Evolutionary conservation across 2,797 vertebrate species (phyloP), one percentile per base, ranked within the genome.

Genomic region (Phoebastria nigripes): DNA sequence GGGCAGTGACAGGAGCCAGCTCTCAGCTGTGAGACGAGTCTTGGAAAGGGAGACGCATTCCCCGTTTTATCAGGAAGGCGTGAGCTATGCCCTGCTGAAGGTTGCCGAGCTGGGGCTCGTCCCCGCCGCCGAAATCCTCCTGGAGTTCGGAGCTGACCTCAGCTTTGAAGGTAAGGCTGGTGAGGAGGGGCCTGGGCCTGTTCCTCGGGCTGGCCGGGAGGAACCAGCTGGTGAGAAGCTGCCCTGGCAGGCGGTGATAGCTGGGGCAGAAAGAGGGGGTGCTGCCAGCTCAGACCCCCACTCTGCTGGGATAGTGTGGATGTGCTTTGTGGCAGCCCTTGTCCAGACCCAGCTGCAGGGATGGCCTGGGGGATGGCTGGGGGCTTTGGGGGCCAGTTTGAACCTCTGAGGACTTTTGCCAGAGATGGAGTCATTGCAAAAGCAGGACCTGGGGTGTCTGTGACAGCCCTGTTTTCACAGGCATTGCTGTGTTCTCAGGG

Each of bases 41-140:
- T 97, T 99, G 97, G 98, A 99, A 91, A 98, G 98, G 59, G 99
- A 99, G 94, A 98, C 98, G 14, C 98, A 98, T 73, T 99, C 98
- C 1, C 97, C 98, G 0, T 98, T 99, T 71, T 99, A 99, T 95
- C 82, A 97, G 55, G 98, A 99, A 94, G 99, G 99, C 2, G 98
- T 99, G 95, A 99, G 99, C 98, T 99, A 98, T 10, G 97, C 98
- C 14, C 96, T 99, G 96, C 98, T 99, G 87, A 99, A 99, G 96
- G 97, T 99, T 91, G 98, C 99, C 0, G 99, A 99, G 96, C 96
- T 98, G n/a, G 99, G 99, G 11, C 97, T 98, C 2, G 86, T 98
- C 5, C 63, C 80, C 2, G 98, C 98, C 0, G 99, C 99, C 3
- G 97, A 98, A 76, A 96, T 98, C 61, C 98, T 99, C 15, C 98